Base-by-base conservation (phyloP, 1,140 invertebrate species). In the Leptestheria dahalacensis region DNA sequence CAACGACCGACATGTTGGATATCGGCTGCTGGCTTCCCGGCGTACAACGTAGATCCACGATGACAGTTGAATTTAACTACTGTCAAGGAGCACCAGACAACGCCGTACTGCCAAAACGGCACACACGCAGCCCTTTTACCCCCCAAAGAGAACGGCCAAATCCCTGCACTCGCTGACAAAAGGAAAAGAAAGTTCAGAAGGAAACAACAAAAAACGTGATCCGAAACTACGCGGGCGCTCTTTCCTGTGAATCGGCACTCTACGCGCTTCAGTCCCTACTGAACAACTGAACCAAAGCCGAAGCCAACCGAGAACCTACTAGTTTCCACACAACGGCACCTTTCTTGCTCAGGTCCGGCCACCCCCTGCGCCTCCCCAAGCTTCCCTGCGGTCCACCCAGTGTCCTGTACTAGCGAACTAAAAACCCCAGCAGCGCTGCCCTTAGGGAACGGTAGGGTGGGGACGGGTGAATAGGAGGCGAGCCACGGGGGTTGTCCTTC, bases 1-100 rank as follows among this genome's bases (percentile, higher is more conserved):
- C 76, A 70, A 77, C 73, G 62, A 81, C 33, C 33, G 33, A 41
- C 33, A 41, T 41, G 33, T 41, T 41, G 33, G 33, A 15, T 41
- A 41, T 41, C 33, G 33, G 33, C 33, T 41, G 33, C 33, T 41
- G 33, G 33, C 6, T 6, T 15, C 33, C 33, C 33, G 33, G 33
- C 6, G 33, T 41, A 41, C 33, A 41, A 41, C 33, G 33, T 15
- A 41, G 33, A 41, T 41, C 33, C 33, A 41, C 33, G 33, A 9
- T 41, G 33, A 41, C 33, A 9, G 15, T 15, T 41, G n/a, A n/a
- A n/a, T n/a, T n/a, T n/a, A n/a, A n/a, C n/a, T n/a, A n/a, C n/a
- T n/a, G n/a, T n/a, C n/a, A n/a, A n/a, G n/a, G n/a, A n/a, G n/a
- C n/a, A n/a, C n/a, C n/a, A n/a, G n/a, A n/a, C n/a, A n/a, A n/a